Conservation (phyloP, 2,113 vertebrate species). For the Peucedramus taeniatus region DNA sequence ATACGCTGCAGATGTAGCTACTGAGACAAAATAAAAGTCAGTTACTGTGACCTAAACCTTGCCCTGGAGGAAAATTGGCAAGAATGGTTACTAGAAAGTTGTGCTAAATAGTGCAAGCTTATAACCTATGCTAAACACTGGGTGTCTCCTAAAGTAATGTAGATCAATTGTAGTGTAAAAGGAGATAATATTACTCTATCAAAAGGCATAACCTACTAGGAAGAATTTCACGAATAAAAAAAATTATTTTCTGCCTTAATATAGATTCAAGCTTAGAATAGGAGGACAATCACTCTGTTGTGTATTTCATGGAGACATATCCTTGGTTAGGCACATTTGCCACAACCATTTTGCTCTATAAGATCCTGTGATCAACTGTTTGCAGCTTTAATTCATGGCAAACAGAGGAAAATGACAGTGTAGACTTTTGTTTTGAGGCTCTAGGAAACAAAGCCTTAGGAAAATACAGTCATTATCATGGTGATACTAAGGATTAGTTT, state of each 20-base stretch:
- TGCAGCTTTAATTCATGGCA: neutral
- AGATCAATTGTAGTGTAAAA: neutral
- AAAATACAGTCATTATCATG: neutral
- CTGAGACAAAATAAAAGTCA: neutral
- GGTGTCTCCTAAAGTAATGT: neutral
- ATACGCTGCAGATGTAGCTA: neutral
- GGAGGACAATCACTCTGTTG: neutral
- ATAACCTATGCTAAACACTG: neutral
- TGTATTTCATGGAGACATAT: neutral
- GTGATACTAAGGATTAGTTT: neutral
- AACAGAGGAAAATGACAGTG: conserved; percentile 1
- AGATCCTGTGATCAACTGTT: neutral
- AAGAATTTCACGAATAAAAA: neutral
- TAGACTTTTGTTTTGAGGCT: neutral
- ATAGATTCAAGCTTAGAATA: neutral
- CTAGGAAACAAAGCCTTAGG: neutral
- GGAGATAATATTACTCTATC: neutral
- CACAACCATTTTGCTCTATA: neutral
- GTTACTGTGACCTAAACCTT: neutral
- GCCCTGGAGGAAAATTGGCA: neutral
- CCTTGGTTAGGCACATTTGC: neutral
- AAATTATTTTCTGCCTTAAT: neutral
- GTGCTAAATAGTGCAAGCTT: neutral
- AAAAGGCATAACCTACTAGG: neutral
- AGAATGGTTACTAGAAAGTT: neutral